Percentiles rank a stretch among this genome's conserved stretches.
Conservation (phyloP, 2,888 invertebrate genomes). For the Macrosiphum euphorbiae region DNA sequence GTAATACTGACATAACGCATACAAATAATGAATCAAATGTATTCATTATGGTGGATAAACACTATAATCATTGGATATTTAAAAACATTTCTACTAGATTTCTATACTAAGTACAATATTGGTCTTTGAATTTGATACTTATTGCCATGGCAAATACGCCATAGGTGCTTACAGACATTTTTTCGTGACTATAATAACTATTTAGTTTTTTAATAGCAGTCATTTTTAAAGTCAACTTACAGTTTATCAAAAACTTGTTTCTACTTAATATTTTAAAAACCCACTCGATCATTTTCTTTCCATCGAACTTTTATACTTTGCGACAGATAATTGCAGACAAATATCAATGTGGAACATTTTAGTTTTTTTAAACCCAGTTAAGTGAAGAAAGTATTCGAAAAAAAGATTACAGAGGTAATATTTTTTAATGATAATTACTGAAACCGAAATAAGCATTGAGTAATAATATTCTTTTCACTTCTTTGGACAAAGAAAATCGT, state of each 20-base stretch:
- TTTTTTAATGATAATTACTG: background rate
- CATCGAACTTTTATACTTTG: background rate
- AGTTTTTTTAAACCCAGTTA: background rate
- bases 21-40: background rate
- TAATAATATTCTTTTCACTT: background rate
- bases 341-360: background rate
- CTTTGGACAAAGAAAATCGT: background rate
- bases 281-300: background rate
- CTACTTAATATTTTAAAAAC: background rate
- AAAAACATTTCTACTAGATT: background rate
- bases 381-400: background rate
- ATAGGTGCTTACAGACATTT: no score
- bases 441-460: background rate
- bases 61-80: background rate
- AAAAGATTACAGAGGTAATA: background rate
- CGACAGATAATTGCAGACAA: background rate
- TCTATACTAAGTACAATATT: background rate
- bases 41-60: background rate
- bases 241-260: background rate
- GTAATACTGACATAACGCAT: no score
- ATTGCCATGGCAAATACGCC: background rate
- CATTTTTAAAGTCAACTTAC: background rate
- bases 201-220: background rate
- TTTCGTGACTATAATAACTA: background rate
- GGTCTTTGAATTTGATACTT: background rate